Conservation (phyloP, 2,113 vertebrate genomes). For the Rhabdomys dilectus region DNA sequence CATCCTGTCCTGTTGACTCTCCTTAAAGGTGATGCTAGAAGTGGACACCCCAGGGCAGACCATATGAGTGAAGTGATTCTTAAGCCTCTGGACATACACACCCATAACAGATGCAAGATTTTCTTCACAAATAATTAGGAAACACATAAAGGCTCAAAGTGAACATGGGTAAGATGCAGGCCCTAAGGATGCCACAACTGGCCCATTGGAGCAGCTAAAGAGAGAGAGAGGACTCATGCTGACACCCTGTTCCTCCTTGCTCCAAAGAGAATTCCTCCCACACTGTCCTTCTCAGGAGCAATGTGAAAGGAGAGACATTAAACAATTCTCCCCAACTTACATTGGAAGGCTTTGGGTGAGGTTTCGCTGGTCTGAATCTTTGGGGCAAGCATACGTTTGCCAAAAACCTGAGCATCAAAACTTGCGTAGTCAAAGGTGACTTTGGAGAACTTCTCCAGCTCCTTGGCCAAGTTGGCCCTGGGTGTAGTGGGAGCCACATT, state of each 20-base stretch:
- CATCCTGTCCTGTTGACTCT: conserved; percentile 79
- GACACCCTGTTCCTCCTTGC: neutral
- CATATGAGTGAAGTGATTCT: conserved; percentile 56
- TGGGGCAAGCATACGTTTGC: conserved; percentile 98
- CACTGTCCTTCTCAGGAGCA: accelerated
- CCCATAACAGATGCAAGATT: neutral
- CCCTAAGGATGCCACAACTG: neutral
- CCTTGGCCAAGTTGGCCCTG: conserved; percentile 98
- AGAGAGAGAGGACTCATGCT: neutral
- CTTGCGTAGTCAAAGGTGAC: conserved; percentile 99
- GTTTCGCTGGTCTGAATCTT: conserved; percentile 98
- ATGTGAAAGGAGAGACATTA: conserved; percentile 4
- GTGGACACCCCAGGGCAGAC: conserved; percentile 64
- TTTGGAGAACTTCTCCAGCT: conserved; percentile 99
- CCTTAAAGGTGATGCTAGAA: conserved; percentile 79
- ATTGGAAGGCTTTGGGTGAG: conserved; percentile 99
- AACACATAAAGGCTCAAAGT: neutral
- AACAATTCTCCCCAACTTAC: conserved; percentile 89
- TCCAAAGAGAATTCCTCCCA: neutral
- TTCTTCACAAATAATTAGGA: neutral
- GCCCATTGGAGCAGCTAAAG: neutral
- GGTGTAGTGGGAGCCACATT: conserved; percentile 94
- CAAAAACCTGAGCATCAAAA: conserved; percentile 99
- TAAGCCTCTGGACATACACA: conserved; percentile 3
- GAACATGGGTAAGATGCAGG: neutral